Conservation (phyloP, 2,888 invertebrate species). For the Diogma glabrata region DNA sequence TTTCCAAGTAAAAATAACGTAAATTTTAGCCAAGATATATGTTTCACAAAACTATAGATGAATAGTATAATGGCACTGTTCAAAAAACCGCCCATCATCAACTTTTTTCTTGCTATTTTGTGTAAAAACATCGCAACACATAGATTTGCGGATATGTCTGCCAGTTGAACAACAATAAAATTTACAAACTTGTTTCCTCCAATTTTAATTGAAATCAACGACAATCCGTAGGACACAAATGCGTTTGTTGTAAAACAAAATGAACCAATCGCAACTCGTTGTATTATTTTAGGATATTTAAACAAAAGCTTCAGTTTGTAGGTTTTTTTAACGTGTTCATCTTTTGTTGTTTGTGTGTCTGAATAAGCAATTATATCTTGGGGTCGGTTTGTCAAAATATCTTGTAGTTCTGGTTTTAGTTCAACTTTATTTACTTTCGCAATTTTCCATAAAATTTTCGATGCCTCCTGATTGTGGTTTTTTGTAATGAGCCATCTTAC, state of each 20-base stretch:
- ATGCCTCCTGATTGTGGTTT: not conserved
- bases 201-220: not conserved
- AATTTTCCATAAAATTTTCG: not conserved
- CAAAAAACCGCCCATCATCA: not conserved
- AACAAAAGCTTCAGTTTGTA: not conserved
- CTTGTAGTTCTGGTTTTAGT: not conserved
- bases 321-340: not conserved
- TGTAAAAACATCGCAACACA: not conserved
- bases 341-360: too few species aligned
- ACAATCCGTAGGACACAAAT: not conserved
- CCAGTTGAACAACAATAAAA: not conserved
- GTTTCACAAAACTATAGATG: not conserved
- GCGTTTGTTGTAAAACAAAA: not conserved
- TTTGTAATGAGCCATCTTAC: not conserved
- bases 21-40: not conserved
- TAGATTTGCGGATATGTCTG: not conserved
- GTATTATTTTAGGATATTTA: not conserved
- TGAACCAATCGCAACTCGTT: not conserved
- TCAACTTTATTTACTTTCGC: not conserved
- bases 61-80: not conserved
- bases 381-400: not conserved
- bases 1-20: not conserved
- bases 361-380: not conserved
- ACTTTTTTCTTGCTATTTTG: not conserved
- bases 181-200: not conserved